A percentile compares a stretch with the other conserved stretches of the same genome.
These are phyloP conservation scores for Tetropium fuscum DNA, from an alignment of 2,888 invertebrate species.

Conservation along the genomic window DNA sequence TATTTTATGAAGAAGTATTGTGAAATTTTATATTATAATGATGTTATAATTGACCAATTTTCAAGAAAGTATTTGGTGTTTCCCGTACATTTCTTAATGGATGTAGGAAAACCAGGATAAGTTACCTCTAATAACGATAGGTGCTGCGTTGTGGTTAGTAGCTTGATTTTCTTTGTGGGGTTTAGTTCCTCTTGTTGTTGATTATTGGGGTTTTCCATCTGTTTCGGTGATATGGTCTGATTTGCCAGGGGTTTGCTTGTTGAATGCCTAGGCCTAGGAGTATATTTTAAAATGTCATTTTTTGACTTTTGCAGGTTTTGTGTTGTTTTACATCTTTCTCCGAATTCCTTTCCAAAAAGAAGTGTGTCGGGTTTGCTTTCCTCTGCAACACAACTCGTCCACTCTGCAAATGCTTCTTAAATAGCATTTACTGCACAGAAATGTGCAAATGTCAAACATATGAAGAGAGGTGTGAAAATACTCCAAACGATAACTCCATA, in stretches of 20 bases:
- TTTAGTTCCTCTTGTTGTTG: background rate
- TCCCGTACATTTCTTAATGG: background rate
- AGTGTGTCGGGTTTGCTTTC: background rate
- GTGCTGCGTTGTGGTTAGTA: too few relatives aligned
- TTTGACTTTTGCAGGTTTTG: background rate
- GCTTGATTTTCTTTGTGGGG: background rate
- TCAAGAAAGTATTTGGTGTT: background rate
- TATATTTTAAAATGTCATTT: conserved; percentile 5
- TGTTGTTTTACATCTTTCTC: background rate
- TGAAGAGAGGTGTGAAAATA: too few relatives aligned
- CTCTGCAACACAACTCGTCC: too few relatives aligned
- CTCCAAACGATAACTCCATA: too few relatives aligned
- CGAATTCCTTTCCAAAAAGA: background rate
- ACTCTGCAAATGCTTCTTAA: too few relatives aligned
- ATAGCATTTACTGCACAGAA: too few relatives aligned
- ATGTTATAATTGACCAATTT: background rate
- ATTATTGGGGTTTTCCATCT: background rate
- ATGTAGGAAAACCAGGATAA: background rate
- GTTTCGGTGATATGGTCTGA: background rate
- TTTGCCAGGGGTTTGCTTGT: background rate
- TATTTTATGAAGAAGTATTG: background rate
- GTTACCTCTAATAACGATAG: too few relatives aligned
- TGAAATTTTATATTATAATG: background rate
- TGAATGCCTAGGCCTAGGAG: background rate
- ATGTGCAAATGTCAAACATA: too few relatives aligned